Conservation (phyloP, 2,888 invertebrate genomes). For the Plebejus argus region DNA sequence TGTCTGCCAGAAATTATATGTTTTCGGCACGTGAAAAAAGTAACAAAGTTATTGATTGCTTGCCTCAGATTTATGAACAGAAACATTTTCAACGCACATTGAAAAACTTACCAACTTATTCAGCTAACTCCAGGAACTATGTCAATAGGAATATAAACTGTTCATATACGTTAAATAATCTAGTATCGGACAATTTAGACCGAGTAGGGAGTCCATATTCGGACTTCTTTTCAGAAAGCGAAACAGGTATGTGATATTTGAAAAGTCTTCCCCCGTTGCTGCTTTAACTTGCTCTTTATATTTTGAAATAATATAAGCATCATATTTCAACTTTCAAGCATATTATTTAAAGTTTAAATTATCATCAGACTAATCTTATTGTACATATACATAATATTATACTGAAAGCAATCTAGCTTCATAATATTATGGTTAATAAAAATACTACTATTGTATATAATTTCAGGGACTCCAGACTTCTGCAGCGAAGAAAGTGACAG, state of each 20-base stretch:
- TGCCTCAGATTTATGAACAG: slow-evolving; percentile 68
- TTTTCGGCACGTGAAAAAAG: slow-evolving; percentile 68
- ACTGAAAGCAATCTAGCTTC: not conserved
- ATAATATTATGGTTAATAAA: too few species aligned
- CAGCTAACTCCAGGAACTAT: slow-evolving; percentile 59
- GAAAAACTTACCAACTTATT: slow-evolving; percentile 61
- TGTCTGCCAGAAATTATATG: slow-evolving; percentile 71
- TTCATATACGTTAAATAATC: slow-evolving; percentile 59
- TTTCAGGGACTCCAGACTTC: slow-evolving; percentile 68
- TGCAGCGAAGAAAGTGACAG: slow-evolving; percentile 77
- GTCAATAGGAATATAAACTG: slow-evolving; percentile 67
- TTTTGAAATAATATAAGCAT: too few species aligned
- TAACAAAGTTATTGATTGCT: slow-evolving; percentile 65
- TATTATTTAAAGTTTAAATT: too few species aligned
- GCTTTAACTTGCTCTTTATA: too few species aligned
- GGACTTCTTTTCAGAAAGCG: slow-evolving; percentile 74
- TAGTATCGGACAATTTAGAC: slow-evolving; percentile 56
- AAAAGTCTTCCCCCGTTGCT: not conserved
- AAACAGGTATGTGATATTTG: slow-evolving; percentile 56
- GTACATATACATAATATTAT: not conserved
- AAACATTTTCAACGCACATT: slow-evolving; percentile 59
- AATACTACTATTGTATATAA: slow-evolving; percentile 9
- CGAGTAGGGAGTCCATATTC: slow-evolving; percentile 70
- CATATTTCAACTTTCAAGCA: too few species aligned
- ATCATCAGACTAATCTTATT: too few species aligned